Conservation (phyloP, 2,113 vertebrate genomes). For the Cynocephalus volans region DNA sequence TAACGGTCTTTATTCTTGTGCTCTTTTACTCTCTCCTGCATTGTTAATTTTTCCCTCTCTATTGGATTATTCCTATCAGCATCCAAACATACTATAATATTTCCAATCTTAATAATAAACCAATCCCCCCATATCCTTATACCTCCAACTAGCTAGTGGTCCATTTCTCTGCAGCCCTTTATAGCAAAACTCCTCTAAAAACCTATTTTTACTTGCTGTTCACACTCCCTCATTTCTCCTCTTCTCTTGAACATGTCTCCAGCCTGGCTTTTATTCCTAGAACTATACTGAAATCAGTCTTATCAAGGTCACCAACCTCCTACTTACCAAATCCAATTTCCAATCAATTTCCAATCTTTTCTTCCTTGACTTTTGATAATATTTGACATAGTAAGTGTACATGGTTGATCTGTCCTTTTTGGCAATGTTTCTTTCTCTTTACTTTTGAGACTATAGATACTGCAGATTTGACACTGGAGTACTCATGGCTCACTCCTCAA, state of each 20-base stretch:
- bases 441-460: background rate
- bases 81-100: background rate
- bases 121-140: background rate
- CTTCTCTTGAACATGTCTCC: background rate
- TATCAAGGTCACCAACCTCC: background rate
- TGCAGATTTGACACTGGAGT: background rate
- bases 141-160: background rate
- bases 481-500: background rate
- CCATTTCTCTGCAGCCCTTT: background rate
- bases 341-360: conserved; percentile 13
- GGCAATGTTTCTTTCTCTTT: background rate
- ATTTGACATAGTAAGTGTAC: background rate
- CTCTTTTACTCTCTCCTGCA: background rate
- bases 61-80: background rate
- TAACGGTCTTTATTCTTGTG: background rate
- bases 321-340: background rate
- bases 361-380: background rate
- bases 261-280: background rate
- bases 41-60: background rate
- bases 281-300: background rate
- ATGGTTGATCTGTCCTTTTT: background rate
- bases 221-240: background rate
- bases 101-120: background rate
- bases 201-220: background rate
- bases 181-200: background rate